Percentiles rank a stretch among this genome's conserved stretches.
phyloP scores from a whole-genome alignment of 2,888 invertebrate genomes.

The Acanthosepion lycidas region DNA sequence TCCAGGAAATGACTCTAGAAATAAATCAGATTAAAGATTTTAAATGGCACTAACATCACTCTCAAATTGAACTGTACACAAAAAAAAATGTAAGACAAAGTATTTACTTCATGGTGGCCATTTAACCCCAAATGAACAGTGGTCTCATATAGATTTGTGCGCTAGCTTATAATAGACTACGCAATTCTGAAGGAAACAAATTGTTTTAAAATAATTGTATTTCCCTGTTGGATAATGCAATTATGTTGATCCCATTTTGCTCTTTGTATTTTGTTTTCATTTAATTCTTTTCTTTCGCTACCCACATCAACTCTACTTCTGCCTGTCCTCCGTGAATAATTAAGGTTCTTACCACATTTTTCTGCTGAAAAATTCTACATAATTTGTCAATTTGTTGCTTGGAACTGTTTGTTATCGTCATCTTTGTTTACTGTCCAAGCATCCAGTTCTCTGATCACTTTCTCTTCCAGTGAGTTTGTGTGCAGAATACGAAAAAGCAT shows the following conservation, averaged over 20 bases:
- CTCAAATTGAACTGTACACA: no score
- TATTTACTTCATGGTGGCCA: no score
- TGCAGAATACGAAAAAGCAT: slow-evolving; percentile 8
- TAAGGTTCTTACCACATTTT: no score
- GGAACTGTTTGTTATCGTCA: slow-evolving; percentile 6
- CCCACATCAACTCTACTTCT: not conserved
- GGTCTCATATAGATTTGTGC: no score
- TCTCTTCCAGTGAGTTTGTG: not conserved
- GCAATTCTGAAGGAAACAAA: not conserved
- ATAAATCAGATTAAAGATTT: no score
- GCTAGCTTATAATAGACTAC: not conserved
- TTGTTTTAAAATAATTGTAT: not conserved
- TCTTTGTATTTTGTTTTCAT: not conserved
- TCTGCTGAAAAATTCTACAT: not conserved
- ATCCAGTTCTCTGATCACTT: not conserved
- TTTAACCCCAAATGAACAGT: no score
- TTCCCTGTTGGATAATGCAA: not conserved
- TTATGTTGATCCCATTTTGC: not conserved
- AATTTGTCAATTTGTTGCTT: slow-evolving; percentile 33
- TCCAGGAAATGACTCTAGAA: no score
- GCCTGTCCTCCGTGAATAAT: not conserved
- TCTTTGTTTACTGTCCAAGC: not conserved
- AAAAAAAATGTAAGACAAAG: no score
- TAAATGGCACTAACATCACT: no score
- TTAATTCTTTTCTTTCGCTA: not conserved